Evolutionary conservation across 2,797 vertebrate genomes (phyloP), one percentile per base, ranked within the genome.

Genomic region (Paedocypris micromegethes): DNA sequence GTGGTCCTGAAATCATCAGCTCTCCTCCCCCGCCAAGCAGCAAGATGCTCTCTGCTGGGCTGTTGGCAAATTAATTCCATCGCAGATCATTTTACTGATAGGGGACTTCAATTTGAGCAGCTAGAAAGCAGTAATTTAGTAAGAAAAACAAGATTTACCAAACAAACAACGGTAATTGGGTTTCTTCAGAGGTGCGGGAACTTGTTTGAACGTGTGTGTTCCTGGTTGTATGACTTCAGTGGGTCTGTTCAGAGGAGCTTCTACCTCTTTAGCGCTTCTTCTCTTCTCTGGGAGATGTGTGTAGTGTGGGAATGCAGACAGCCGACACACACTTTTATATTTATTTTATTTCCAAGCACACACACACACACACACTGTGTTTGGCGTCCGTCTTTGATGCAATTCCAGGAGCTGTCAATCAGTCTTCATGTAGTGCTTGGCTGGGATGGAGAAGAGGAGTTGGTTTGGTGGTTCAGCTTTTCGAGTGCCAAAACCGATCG

Each of bases 381-480:
- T 75, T 73, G 73, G 74, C 70, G 53, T 52, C 48, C 9, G 60
- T 68, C 78, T 82, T 84, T 82, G 79, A 87, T 78, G 75, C 77
- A 70, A 79, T 82, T 89, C 87, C 87, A 89, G 85, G 83, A 78
- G 68, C 83, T 84, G 87, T 88, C 87, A 88, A 78, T 88, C 85
- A 86, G 83, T 80, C 80, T 78, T 81, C 73, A 81, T 81, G 81
- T 85, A 84, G 79, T 82, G 83, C 80, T 85, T 83, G 81, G 83
- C 82, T 85, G 84, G 84, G 81, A 80, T 84, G 75, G 80, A 82
- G 83, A 82, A 82, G 84, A 70, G 87, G 86, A 87, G 84, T 84
- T 79, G 82, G 57, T 54, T 70, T 51, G 58, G 52, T 59, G 57
- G 63, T 42, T 43, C 39, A 46, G 23, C 54, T 53, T 54, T 68